phyloP scores from a whole-genome alignment of 2,888 invertebrate genomes.

The Pterostichus niger region DNA sequence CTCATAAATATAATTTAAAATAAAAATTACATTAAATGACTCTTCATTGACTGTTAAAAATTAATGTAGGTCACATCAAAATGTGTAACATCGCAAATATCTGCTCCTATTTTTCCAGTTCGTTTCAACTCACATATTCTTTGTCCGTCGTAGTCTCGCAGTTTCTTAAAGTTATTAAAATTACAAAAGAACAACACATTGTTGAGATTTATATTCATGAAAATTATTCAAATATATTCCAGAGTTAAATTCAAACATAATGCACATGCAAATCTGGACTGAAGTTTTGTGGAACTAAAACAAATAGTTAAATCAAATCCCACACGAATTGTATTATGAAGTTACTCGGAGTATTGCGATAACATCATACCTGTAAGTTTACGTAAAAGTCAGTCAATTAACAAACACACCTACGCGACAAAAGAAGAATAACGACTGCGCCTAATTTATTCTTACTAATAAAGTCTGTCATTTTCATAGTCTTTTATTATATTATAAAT shows the following conservation, averaged over 20 bases:
- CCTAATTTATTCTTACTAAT: no score
- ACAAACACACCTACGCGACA: no score
- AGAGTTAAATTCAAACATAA: conserved; percentile 27
- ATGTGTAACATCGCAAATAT: no score
- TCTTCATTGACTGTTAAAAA: no score
- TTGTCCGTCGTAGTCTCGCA: background rate
- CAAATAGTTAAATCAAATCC: background rate
- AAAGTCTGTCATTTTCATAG: no score
- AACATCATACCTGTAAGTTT: background rate
- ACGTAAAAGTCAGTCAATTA: no score
- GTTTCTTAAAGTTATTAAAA: conserved; percentile 22
- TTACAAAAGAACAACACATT: conserved; percentile 24
- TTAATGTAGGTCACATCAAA: no score
- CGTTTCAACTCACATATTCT: background rate
- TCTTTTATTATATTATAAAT: no score
- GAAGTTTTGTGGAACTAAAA: conserved; percentile 37
- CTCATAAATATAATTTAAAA: no score
- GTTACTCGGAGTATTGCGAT: background rate
- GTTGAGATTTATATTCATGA: conserved; percentile 30
- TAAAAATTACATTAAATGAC: no score
- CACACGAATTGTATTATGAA: conserved; percentile 5
- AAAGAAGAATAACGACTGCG: no score
- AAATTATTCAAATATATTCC: conserved; percentile 47
- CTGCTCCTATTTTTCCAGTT: no score
- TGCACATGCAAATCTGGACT: conserved; percentile 40